Evolutionary conservation across 2,888 invertebrate genomes (phyloP).

Genomic region (Trissoscelio sp.): DNA sequence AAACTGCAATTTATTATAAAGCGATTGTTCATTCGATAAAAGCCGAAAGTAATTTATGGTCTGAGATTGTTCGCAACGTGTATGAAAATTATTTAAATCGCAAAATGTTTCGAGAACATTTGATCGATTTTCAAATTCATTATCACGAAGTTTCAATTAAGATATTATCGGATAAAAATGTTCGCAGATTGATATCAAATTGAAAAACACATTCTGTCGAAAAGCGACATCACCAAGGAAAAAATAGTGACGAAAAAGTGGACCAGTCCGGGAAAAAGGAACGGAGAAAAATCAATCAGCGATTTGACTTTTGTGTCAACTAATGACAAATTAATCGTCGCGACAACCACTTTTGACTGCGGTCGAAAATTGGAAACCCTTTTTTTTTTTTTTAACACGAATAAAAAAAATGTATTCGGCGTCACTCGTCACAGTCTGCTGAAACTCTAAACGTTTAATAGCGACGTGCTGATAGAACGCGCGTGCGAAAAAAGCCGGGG

Average conservation of each 20-base stretch:
- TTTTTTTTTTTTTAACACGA: too few species aligned
- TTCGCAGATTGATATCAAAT: too few species aligned
- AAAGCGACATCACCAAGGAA: too few species aligned
- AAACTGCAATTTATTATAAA: constrained; percentile 40
- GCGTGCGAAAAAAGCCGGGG: background rate
- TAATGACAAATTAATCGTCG: background rate
- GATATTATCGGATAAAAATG: background rate
- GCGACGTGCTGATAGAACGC: background rate
- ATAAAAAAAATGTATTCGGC: background rate
- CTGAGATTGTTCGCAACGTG: constrained; percentile 2
- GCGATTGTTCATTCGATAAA: constrained; percentile 42
- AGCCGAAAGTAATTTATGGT: constrained; percentile 34
- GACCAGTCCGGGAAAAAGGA: too few species aligned
- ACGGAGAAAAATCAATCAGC: too few species aligned
- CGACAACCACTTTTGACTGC: background rate
- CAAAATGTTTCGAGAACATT: background rate
- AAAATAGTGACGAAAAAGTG: too few species aligned
- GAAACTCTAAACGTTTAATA: constrained; percentile 22
- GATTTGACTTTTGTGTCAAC: too few species aligned
- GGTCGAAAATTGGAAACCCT: background rate
- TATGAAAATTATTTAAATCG: constrained; percentile 31
- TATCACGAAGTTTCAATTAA: background rate
- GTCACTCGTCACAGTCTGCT: background rate
- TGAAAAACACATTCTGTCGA: too few species aligned
- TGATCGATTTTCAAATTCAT: constrained; percentile 10